Conservation (phyloP, 2,113 vertebrate genomes). For the Antechinus stuartii region DNA sequence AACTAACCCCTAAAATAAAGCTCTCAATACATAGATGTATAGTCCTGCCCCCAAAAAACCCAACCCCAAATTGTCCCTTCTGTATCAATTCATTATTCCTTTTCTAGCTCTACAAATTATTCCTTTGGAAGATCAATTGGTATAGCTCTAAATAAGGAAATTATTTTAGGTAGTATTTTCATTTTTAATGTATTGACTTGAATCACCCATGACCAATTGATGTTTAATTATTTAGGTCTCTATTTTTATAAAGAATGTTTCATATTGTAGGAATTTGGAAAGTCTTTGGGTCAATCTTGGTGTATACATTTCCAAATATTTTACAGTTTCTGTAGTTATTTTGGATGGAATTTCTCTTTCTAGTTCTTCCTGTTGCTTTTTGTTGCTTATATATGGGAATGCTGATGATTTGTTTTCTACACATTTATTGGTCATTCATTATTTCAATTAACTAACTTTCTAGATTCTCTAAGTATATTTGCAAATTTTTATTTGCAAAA, state of each 20-base stretch:
- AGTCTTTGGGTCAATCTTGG: background rate
- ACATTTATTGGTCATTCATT: too few species aligned
- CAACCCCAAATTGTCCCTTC: background rate
- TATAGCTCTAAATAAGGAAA: too few species aligned
- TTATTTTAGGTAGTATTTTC: too few species aligned
- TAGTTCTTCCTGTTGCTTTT: background rate
- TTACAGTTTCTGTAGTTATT: background rate
- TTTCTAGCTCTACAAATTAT: too few species aligned
- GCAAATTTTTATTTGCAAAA: too few species aligned
- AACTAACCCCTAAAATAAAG: background rate
- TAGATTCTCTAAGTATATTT: too few species aligned
- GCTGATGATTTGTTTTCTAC: too few species aligned
- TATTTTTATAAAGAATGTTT: background rate
- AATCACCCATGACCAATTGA: background rate
- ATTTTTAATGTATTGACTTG: background rate
- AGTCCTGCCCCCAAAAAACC: background rate
- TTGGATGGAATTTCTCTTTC: background rate
- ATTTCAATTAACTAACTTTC: too few species aligned
- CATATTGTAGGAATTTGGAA: background rate
- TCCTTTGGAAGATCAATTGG: too few species aligned
- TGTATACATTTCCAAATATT: background rate
- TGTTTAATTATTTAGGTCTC: background rate
- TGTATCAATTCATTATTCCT: too few species aligned
- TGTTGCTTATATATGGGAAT: background rate
- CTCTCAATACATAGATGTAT: background rate